Conservation (phyloP, 2,113 vertebrate species). For the Progne subis region DNA sequence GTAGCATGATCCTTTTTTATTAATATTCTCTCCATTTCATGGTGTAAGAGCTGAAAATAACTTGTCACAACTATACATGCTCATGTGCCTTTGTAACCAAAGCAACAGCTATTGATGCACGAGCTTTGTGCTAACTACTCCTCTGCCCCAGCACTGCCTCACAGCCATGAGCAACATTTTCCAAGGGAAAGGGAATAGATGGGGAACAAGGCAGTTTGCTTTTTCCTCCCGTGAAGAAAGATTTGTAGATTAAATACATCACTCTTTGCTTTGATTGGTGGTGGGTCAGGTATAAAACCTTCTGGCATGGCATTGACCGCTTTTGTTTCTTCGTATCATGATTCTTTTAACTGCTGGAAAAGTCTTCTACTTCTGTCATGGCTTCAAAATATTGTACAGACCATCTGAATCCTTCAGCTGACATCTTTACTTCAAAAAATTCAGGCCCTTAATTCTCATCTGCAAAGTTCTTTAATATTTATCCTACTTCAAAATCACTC, state of each 20-base stretch:
- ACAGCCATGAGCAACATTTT: not conserved
- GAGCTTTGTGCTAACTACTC: constrained; percentile 6
- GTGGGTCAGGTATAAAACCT: not conserved
- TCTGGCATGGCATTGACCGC: not conserved
- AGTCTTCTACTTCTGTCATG: not conserved
- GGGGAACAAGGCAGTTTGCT: not conserved
- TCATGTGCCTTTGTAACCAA: constrained; percentile 54
- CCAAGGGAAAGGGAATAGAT: not conserved
- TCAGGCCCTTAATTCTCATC: not conserved
- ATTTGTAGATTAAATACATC: not conserved
- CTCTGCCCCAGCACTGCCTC: constrained; percentile 9
- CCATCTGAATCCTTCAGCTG: not conserved
- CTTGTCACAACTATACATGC: constrained; percentile 22
- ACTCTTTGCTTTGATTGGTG: not conserved
- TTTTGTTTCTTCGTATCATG: not conserved
- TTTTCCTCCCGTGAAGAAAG: not conserved
- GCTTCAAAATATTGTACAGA: not conserved
- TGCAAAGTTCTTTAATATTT: constrained; percentile 27
- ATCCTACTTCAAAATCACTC: not conserved
- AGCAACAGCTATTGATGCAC: constrained; percentile 66
- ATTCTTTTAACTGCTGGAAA: not conserved
- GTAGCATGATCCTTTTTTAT: constrained; percentile 11
- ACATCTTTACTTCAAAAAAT: not conserved
- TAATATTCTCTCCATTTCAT: constrained; percentile 48
- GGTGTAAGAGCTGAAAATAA: constrained; percentile 57